These are phyloP conservation scores for Agapetus fuscipes DNA, from an alignment of 2,888 invertebrate genomes.

Conservation along the genomic window DNA sequence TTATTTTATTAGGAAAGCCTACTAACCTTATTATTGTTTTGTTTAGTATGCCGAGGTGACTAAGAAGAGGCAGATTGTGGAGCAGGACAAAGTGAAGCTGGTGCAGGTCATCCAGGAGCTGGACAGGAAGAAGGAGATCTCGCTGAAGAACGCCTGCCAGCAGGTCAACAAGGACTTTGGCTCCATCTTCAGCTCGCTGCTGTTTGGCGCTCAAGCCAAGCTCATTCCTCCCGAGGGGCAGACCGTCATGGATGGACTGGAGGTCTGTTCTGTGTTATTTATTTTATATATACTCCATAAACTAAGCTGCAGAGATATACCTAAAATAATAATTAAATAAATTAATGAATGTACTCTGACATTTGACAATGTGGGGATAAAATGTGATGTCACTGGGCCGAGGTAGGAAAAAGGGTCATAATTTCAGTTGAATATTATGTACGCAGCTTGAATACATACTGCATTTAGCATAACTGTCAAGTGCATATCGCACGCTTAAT, in stretches of 20 bases:
- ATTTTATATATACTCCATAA: not conserved
- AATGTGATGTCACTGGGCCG: too few species aligned
- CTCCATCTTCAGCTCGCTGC: constrained; percentile 82
- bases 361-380: too few species aligned
- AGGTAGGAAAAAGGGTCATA: too few species aligned
- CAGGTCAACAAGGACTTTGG: constrained; percentile 90
- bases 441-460: too few species aligned
- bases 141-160: constrained; percentile 71
- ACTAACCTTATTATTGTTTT: not conserved
- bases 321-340: constrained; percentile 4
- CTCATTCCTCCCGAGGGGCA: constrained; percentile 68
- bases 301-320: not conserved
- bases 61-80: constrained; percentile 61
- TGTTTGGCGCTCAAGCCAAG: constrained; percentile 85
- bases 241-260: constrained; percentile 75
- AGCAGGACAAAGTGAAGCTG: constrained; percentile 64
- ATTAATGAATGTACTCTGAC: too few species aligned
- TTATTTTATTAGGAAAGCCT: too few species aligned
- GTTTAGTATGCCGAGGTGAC: constrained; percentile 59
- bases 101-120: constrained; percentile 73
- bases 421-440: too few species aligned
- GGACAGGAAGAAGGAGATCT: constrained; percentile 83
- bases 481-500: too few species aligned
- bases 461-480: too few species aligned
- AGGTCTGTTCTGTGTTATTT: constrained; percentile 49